Percentiles rank a stretch among this genome's conserved stretches.
Conservation (phyloP, 2,888 invertebrate genomes). For the Caenorhabditis becei region DNA sequence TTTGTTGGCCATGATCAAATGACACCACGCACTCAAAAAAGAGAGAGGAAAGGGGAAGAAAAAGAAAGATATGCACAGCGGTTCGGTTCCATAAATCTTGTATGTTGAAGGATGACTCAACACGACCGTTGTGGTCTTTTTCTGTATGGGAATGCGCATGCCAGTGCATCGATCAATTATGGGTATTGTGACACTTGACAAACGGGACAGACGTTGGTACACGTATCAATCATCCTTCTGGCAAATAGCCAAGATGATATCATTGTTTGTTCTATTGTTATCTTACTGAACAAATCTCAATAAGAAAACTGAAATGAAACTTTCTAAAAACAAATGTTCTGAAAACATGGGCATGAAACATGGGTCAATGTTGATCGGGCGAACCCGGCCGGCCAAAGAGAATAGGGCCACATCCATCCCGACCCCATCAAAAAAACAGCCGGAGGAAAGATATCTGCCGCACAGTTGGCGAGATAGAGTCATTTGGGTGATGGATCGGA, state of each 20-base stretch:
- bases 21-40: slow-evolving; percentile 37
- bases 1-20: slow-evolving; percentile 33
- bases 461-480: slow-evolving; percentile 30
- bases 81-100: slow-evolving; percentile 1
- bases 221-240: not conserved
- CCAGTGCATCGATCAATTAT: slow-evolving; percentile 5
- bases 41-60: not conserved
- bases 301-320: not conserved
- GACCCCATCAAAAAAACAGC: slow-evolving; percentile 33
- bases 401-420: not conserved
- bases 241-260: not conserved
- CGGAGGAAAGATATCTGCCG: slow-evolving; percentile 15
- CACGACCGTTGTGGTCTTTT: not conserved
- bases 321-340: not conserved
- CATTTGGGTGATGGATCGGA: slow-evolving; percentile 27
- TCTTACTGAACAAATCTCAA: not conserved
- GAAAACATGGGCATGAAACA: not conserved
- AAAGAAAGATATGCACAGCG: slow-evolving; percentile 22
- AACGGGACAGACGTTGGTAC: not conserved
- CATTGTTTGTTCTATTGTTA: not conserved
- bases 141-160: not conserved
- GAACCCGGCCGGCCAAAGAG: not conserved
- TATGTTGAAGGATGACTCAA: not conserved
- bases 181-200: not conserved
- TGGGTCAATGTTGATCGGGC: not conserved